These are phyloP conservation scores for Empidonax alnorum DNA, from an alignment of 2,113 vertebrate genomes.

Conservation along the genomic window DNA sequence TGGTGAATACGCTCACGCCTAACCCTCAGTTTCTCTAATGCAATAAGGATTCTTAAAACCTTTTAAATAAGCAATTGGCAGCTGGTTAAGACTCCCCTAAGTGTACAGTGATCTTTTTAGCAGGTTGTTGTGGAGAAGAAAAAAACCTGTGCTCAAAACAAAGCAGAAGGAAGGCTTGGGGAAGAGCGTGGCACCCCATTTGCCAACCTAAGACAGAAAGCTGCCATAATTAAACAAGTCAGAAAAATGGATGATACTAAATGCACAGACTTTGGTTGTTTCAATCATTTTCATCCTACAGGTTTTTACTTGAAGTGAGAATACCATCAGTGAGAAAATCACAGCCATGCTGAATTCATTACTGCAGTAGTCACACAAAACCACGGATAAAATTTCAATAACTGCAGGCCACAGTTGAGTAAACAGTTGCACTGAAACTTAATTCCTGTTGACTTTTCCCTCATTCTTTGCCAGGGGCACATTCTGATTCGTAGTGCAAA, in stretches of 20 bases:
- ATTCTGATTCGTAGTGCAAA: constrained; percentile 92
- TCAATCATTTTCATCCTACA: constrained; percentile 74
- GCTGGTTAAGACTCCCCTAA: constrained; percentile 43
- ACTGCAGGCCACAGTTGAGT: constrained; percentile 99
- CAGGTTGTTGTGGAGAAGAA: constrained; percentile 60
- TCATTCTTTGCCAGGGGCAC: constrained; percentile 93
- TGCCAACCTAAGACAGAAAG: constrained; percentile 18
- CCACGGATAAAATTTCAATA: constrained; percentile 99
- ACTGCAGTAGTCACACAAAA: constrained; percentile 97
- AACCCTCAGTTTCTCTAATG: constrained; percentile 22
- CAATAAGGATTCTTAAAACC: constrained; percentile 40
- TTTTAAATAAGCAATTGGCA: constrained; percentile 62
- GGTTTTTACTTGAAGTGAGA: constrained; percentile 84
- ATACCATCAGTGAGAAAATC: constrained; percentile 89
- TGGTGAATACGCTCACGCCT: neutral
- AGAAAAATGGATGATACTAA: constrained; percentile 50
- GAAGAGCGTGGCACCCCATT: neutral
- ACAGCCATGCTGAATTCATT: constrained; percentile 98
- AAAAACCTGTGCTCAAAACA: constrained; percentile 10
- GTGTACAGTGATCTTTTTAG: constrained; percentile 49
- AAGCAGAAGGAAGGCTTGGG: neutral
- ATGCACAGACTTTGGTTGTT: constrained; percentile 54
- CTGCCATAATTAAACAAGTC: constrained; percentile 56
- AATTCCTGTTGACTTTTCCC: constrained; percentile 99
- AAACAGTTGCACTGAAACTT: constrained; percentile 99